A percentile compares a stretch with the other conserved stretches of the same genome.
These are phyloP conservation scores for Melopsittacus undulatus DNA, from an alignment of 2,797 vertebrate genomes.

Conservation along the genomic window DNA sequence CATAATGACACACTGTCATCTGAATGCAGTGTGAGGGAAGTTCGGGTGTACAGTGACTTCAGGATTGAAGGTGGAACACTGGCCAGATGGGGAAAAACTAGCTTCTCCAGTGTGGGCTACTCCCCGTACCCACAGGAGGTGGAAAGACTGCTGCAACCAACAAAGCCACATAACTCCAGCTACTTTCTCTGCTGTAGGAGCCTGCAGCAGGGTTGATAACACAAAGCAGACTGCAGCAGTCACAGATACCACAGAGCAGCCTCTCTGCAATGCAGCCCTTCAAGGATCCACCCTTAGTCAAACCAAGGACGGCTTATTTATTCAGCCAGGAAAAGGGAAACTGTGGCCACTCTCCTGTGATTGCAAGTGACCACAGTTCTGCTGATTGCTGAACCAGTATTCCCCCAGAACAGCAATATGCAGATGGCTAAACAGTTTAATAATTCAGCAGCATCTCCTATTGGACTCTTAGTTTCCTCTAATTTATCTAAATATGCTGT, in stretches of 20 bases:
- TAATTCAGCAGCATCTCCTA: not conserved
- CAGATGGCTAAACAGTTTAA: not conserved
- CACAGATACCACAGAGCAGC: not conserved
- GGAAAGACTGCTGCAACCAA: not conserved
- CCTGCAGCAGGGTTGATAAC: not conserved
- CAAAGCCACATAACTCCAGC: not conserved
- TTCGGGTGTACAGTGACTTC: not conserved
- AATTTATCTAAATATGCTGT: not conserved
- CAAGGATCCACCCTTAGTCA: not conserved
- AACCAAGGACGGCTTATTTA: not conserved
- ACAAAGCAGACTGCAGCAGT: not conserved
- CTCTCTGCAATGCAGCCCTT: not conserved
- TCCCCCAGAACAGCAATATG: not conserved
- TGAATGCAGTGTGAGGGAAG: not conserved
- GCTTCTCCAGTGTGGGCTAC: not conserved
- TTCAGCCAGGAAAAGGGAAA: not conserved
- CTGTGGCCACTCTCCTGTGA: not conserved
- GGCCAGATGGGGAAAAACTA: not conserved
- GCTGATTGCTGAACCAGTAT: not conserved
- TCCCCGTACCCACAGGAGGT: not conserved
- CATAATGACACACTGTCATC: not conserved
- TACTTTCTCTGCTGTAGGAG: not conserved
- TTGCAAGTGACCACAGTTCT: not conserved
- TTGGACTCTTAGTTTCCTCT: not conserved
- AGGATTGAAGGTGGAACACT: not conserved